Percentiles rank a stretch among this genome's conserved stretches.
phyloP scores from a whole-genome alignment of 23 tunicate genomes.

The Botrylloides violaceus region DNA sequence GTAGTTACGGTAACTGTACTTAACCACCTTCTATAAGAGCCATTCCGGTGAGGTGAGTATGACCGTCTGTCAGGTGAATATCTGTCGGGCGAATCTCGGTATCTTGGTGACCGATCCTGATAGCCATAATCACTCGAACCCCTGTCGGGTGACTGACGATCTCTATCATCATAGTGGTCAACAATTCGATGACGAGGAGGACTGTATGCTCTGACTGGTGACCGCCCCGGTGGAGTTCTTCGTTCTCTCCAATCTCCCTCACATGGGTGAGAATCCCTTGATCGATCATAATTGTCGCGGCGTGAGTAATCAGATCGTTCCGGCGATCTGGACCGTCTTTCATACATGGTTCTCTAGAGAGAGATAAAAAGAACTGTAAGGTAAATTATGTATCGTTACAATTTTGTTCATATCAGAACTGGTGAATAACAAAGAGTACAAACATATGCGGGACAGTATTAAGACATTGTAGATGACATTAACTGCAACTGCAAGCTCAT shows the following conservation, averaged over 20 bases:
- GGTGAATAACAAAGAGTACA: no score
- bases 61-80: conserved; percentile 19
- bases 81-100: conserved; percentile 1
- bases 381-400: no score
- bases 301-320: background rate
- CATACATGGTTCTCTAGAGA: conserved; percentile 7
- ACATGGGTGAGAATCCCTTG: background rate
- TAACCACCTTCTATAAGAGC: background rate
- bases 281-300: background rate
- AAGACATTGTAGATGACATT: no score
- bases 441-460: no score
- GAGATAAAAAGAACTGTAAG: background rate
- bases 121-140: background rate
- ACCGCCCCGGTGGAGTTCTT: background rate
- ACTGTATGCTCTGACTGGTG: background rate
- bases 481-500: no score
- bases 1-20: no score
- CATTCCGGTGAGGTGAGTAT: background rate
- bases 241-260: conserved; percentile 16
- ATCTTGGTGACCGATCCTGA: background rate
- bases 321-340: conserved; percentile 3
- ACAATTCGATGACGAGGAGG: background rate
- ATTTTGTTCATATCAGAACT: no score
- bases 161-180: background rate
- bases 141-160: background rate